Base-by-base conservation (phyloP, 2,888 invertebrate species). In the Ligdia adustata region DNA sequence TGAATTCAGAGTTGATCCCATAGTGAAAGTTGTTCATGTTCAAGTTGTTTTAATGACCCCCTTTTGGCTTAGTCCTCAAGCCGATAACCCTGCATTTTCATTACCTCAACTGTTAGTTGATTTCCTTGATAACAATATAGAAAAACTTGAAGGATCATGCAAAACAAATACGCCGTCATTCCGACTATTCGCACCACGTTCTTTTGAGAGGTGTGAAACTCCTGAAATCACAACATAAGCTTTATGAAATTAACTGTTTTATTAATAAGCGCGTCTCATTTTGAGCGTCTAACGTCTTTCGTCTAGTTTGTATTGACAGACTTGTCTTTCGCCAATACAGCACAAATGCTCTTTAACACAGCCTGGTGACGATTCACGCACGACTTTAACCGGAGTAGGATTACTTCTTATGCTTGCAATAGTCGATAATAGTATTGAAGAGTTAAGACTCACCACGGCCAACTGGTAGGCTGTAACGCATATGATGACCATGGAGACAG, bases 41-140 rank as follows among this genome's bases (percentile, higher is more conserved):
- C n/a, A n/a, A n/a, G n/a, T n/a, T n/a, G n/a, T n/a, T n/a, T n/a
- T n/a, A n/a, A n/a, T n/a, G n/a, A n/a, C n/a, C n/a, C n/a, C n/a
- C n/a, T n/a, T n/a, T n/a, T n/a, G n/a, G n/a, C n/a, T n/a, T n/a
- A n/a, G n/a, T n/a, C n/a, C n/a, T n/a, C n/a, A n/a, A n/a, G n/a
- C n/a, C n/a, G n/a, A n/a, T n/a, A n/a, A n/a, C n/a, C n/a, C n/a
- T n/a, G n/a, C n/a, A n/a, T n/a, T n/a, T n/a, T n/a, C n/a, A 1
- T 58, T 61, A 90, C 91, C 79, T 87, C 81, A 20, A 78, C 64
- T 13, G 72, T 59, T 0, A 91, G 72, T 49, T 86, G 71, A 48
- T 87, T 82, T 14, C 91, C 91, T 42, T 86, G 86, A 51, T 87
- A 88, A 37, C 91, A 91, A 55, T 84, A 91, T 1, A 90, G 38